Percentiles rank a stretch among this genome's conserved stretches.
These are phyloP conservation scores for Morphnarchus princeps DNA, from an alignment of 2,113 vertebrate species.

Conservation along the genomic window DNA sequence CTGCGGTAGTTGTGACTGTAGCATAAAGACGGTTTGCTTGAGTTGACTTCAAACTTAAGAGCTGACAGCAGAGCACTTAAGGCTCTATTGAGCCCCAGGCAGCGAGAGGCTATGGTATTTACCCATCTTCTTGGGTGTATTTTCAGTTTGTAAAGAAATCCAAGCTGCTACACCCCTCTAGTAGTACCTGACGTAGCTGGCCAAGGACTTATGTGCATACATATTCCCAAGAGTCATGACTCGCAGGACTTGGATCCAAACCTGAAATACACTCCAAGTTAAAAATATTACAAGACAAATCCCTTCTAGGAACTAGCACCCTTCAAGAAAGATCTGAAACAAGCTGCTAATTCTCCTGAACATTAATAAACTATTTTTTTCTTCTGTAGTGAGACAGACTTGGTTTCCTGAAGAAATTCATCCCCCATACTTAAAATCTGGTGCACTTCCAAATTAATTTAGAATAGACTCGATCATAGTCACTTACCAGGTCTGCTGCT, in stretches of 20 bases:
- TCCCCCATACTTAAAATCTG: background rate
- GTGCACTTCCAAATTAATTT: background rate
- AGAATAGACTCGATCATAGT: constrained; percentile 24
- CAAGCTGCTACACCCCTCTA: background rate
- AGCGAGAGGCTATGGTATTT: fast-evolving
- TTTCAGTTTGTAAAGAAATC: background rate
- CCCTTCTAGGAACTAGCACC: background rate
- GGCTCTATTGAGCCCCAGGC: background rate
- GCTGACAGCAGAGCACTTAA: background rate
- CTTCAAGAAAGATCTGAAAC: background rate
- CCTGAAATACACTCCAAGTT: background rate
- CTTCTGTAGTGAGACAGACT: background rate
- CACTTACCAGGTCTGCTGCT: constrained; percentile 22
- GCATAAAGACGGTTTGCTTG: background rate
- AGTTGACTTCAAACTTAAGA: background rate
- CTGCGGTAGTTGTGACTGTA: background rate
- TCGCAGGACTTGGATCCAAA: background rate
- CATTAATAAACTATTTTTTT: background rate
- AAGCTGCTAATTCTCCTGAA: background rate
- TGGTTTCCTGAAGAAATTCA: background rate
- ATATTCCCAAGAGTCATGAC: background rate
- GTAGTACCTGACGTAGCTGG: background rate
- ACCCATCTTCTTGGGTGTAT: background rate
- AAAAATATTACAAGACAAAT: background rate
- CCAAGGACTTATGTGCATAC: background rate